Evolutionary conservation across 2,113 vertebrate genomes (phyloP).

Genomic region (Dasyprocta punctata): DNA sequence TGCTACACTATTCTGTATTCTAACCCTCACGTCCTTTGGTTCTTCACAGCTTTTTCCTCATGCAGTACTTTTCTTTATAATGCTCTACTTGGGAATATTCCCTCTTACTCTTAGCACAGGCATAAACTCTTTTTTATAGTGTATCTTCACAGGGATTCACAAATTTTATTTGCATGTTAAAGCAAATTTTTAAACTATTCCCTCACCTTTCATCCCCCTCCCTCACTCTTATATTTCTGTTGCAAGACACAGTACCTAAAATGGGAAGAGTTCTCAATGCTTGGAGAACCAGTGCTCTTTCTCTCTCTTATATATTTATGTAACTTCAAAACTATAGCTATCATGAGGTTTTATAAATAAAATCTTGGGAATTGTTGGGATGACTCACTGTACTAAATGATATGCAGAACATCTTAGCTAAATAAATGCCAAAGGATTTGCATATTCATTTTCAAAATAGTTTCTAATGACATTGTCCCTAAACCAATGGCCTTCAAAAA

Average conservation of each 20-base stretch:
- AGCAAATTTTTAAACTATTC: no score
- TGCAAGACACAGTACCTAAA: background rate
- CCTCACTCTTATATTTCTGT: background rate
- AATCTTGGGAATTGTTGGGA: background rate
- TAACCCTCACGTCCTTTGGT: background rate
- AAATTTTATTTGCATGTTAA: constrained; percentile 9
- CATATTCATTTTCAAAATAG: constrained; percentile 35
- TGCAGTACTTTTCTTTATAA: background rate
- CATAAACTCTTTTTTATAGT: background rate
- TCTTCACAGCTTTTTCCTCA: background rate
- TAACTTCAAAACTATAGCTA: constrained; percentile 46
- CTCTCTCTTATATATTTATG: constrained; percentile 31
- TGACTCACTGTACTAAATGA: constrained; percentile 52
- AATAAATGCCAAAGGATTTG: constrained; percentile 26
- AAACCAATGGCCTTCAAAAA: background rate
- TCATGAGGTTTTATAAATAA: constrained; percentile 56
- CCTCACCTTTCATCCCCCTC: background rate
- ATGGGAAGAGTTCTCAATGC: background rate
- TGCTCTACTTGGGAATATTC: background rate
- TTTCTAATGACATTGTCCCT: background rate
- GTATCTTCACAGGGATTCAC: background rate
- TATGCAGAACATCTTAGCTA: constrained; percentile 22
- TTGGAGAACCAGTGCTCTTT: background rate
- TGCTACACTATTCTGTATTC: background rate
- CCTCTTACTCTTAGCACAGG: background rate